Evolutionary conservation across 2,113 vertebrate genomes (phyloP), one percentile per base, ranked within the genome.

Genomic region (Delphinus delphis): DNA sequence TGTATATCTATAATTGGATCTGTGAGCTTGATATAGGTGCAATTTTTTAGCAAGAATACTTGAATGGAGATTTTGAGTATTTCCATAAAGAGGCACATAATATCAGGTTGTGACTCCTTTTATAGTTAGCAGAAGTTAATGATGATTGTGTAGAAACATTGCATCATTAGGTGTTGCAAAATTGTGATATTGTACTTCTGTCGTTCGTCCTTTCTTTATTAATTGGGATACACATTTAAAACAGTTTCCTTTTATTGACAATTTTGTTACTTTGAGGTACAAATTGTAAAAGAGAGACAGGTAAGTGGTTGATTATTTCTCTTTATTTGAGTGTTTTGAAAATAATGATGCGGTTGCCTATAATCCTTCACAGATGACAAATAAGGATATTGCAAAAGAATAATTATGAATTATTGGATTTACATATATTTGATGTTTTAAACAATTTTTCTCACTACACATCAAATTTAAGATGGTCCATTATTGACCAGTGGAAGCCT

Each of bases 31-130:
- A 50, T 31, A 76, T 38, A 79, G 63, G 55, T 65, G 13, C 36
- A 95, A 79, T 62, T 71, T 80, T 91, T 96, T 44, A 47, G 58
- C 55, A 90, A 80, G 28, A 93, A 71, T 71, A 55, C 36, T 90
- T 84, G 18, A 79, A 79, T 55, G 53, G 31, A 14, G 15, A 18
- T 70, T 92, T 88, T 92, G 60, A 92, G 36, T 92, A 77, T 83
- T 88, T 92, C 8, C 53, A 67, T 65, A 70, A 88, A 88, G 25
- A 93, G 21, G 6, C n/a, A 73, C 20, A 90, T 81, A 53, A 84
- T 10, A 8, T 80, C 55, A 79, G 36, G 7, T 38, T 94, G 58
- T 93, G 73, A 55, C 38, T 76, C 11, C n/a, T 94, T 87, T 76
- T 83, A 77, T 28, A 88, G 28, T 88, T 83, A 96, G 7, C 20